A percentile compares a stretch with the other conserved stretches of the same genome.
These are phyloP conservation scores for Cheirogaleus major DNA, from an alignment of 2,797 vertebrate species.

Conservation along the genomic window DNA sequence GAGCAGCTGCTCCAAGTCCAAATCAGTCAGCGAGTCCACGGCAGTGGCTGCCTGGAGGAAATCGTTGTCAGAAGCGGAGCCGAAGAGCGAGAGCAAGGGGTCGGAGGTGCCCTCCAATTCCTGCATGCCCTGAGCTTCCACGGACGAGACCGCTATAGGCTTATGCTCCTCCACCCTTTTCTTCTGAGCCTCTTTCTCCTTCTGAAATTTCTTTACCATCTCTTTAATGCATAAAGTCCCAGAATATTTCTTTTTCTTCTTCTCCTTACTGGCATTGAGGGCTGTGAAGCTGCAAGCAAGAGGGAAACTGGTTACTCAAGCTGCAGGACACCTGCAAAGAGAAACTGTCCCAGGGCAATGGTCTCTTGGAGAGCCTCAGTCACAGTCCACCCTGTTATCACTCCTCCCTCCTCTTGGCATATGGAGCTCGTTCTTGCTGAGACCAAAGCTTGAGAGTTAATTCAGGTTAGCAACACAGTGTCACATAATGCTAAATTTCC, in stretches of 20 bases:
- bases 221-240: constrained; percentile 90
- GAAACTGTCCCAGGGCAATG: constrained; percentile 38
- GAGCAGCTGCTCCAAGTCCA: constrained; percentile 91
- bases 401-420: constrained; percentile 58
- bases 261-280: constrained; percentile 89
- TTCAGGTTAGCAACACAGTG: constrained; percentile 61
- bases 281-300: constrained; percentile 86
- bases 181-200: constrained; percentile 91
- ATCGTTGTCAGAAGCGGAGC: constrained; percentile 89
- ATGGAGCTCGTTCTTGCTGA: constrained; percentile 43
- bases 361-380: constrained; percentile 53
- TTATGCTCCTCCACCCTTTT: constrained; percentile 85
- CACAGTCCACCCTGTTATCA: constrained; percentile 69
- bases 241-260: constrained; percentile 89
- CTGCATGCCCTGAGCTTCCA: constrained; percentile 70
- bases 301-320: background rate
- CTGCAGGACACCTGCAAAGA: background rate
- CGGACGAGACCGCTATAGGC: constrained; percentile 16
- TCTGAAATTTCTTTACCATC: constrained; percentile 95
- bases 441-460: constrained; percentile 67
- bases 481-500: constrained; percentile 58
- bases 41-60: constrained; percentile 93
- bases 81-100: constrained; percentile 90
- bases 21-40: constrained; percentile 89
- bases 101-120: constrained; percentile 86